These are phyloP conservation scores for Scrobipalpa costella DNA, from an alignment of 2,888 invertebrate genomes.

Conservation along the genomic window DNA sequence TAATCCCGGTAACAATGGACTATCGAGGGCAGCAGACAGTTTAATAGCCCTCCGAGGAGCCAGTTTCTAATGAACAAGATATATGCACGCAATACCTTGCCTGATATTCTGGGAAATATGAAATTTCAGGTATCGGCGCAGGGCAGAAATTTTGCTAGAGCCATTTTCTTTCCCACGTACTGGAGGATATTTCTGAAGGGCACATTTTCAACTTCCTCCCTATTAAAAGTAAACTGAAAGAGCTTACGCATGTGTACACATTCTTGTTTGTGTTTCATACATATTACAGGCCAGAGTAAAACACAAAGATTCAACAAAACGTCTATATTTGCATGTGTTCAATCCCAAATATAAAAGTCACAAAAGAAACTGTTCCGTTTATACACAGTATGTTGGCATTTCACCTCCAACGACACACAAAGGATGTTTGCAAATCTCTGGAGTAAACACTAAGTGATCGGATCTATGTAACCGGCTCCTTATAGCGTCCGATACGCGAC, in stretches of 20 bases:
- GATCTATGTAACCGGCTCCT: conserved; percentile 51
- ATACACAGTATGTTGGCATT: conserved; percentile 41
- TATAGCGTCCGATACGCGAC: conserved; percentile 23
- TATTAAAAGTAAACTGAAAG: too few relatives aligned
- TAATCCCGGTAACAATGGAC: conserved; percentile 27
- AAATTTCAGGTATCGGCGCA: neutral
- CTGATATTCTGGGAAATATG: neutral
- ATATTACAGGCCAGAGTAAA: too few relatives aligned
- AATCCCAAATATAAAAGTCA: neutral
- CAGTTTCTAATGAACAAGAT: conserved; percentile 22
- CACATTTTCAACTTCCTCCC: too few relatives aligned
- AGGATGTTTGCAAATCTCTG: conserved; percentile 62
- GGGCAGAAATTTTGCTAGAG: neutral
- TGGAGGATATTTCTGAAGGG: neutral
- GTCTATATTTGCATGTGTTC: neutral
- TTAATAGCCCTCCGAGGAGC: conserved; percentile 15
- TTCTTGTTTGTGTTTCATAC: too few relatives aligned
- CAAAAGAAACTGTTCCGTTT: neutral
- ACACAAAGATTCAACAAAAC: too few relatives aligned
- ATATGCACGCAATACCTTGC: conserved; percentile 4
- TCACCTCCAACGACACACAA: conserved; percentile 50
- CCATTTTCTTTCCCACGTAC: neutral
- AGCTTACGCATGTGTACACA: too few relatives aligned
- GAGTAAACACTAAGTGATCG: conserved; percentile 60
- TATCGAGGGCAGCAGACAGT: conserved; percentile 25